phyloP scores from a whole-genome alignment of 2,797 vertebrate species.

The Chlorospingus semifuscus region DNA sequence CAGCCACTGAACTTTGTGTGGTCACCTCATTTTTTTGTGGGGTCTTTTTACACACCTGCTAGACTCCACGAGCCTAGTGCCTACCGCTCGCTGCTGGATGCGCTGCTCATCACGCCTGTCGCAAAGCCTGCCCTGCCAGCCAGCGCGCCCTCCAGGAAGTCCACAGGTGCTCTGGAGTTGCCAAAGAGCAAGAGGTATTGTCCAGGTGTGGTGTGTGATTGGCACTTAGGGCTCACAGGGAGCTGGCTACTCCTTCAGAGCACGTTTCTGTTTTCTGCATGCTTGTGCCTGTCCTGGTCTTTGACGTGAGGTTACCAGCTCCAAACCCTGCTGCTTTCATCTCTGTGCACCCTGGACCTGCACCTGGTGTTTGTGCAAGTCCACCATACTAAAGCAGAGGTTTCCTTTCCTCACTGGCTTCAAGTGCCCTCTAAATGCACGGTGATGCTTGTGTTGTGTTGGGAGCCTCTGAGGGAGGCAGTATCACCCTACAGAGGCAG shows the following conservation, averaged over 20 bases:
- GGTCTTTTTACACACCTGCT: slow-evolving; percentile 51
- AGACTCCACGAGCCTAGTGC: slow-evolving; percentile 66
- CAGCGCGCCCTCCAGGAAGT: slow-evolving; percentile 62
- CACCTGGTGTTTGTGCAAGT: background rate
- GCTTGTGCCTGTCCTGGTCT: background rate
- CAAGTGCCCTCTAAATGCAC: background rate
- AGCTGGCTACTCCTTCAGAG: background rate
- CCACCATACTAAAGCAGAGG: background rate
- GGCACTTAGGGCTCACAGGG: background rate
- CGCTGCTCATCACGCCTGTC: slow-evolving; percentile 79
- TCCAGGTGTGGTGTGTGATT: background rate
- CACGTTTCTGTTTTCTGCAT: background rate
- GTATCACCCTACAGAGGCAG: background rate
- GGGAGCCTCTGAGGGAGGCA: background rate
- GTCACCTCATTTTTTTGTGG: background rate
- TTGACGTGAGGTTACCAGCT: background rate
- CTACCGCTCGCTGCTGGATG: slow-evolving; percentile 75
- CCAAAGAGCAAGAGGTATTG: slow-evolving; percentile 67
- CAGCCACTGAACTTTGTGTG: background rate
- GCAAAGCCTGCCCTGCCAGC: slow-evolving; percentile 59
- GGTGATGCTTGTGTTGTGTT: accelerated
- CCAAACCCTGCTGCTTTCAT: background rate
- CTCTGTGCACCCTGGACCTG: background rate
- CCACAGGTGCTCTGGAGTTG: slow-evolving; percentile 66
- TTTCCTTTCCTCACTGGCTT: background rate